Evolutionary conservation across 1,140 invertebrate genomes (phyloP).

Genomic region (Gonioctena quinquepunctata): DNA sequence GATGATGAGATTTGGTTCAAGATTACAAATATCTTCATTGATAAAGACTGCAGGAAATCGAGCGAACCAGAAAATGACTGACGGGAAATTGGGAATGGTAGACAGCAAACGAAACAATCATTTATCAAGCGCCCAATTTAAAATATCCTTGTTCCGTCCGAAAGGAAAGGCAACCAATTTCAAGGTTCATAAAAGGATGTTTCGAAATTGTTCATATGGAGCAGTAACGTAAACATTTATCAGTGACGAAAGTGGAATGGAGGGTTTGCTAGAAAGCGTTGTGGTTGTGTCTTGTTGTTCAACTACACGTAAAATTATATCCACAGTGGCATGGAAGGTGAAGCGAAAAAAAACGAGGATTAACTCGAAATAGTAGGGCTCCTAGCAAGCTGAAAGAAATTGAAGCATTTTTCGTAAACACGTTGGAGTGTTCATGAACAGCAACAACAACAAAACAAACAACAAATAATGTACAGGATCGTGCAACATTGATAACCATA

Average conservation of each 20-base stretch:
- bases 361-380: too few species aligned
- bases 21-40: background rate
- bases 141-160: background rate
- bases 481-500: too few species aligned
- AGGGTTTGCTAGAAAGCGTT: background rate
- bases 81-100: background rate
- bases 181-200: conserved; percentile 10
- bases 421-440: too few species aligned
- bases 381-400: too few species aligned
- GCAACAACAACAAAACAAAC: too few species aligned
- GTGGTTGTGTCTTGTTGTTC: background rate
- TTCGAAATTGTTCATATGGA: background rate
- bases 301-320: conserved; percentile 2
- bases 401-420: too few species aligned
- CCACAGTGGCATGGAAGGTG: too few species aligned
- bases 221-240: conserved; percentile 2
- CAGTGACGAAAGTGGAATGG: background rate
- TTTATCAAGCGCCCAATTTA: background rate
- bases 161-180: conserved; percentile 5
- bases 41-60: background rate
- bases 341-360: too few species aligned
- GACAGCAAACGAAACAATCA: background rate
- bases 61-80: background rate
- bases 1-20: too few species aligned
- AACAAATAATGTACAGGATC: too few species aligned